phyloP scores from a whole-genome alignment of 2,113 vertebrate genomes.

The Arothron firmamentum region DNA sequence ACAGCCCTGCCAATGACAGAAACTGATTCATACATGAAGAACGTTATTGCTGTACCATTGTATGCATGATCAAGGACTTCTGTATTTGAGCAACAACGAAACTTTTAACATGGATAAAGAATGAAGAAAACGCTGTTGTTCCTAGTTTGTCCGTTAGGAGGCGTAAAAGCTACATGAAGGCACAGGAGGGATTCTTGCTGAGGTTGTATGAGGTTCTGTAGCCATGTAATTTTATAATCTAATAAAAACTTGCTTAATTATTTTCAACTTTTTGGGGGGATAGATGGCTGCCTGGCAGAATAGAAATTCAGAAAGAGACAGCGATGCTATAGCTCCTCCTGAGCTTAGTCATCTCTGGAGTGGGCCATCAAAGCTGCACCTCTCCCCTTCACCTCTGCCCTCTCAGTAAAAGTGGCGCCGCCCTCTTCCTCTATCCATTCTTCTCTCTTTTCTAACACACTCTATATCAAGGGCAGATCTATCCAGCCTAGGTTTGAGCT shows the following conservation, averaged over 20 bases:
- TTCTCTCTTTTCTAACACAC: conserved; percentile 29
- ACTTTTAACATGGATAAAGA: neutral
- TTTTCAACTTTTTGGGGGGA: conserved; percentile 1
- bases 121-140: conserved; percentile 1
- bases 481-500: neutral
- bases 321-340: conserved; percentile 28
- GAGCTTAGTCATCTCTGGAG: conserved; percentile 31
- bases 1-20: conserved; percentile 2
- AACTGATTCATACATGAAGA: neutral
- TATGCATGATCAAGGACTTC: neutral
- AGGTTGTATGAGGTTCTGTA: neutral
- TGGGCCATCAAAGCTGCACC: conserved; percentile 60
- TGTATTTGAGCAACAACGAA: neutral
- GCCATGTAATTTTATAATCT: neutral
- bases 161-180: conserved; percentile 16
- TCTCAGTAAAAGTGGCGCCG: conserved; percentile 34
- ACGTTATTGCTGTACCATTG: neutral
- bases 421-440: conserved; percentile 50
- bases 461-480: conserved; percentile 42
- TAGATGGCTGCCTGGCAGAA: conserved; percentile 14
- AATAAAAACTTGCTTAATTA: no score
- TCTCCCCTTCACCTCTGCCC: conserved; percentile 57
- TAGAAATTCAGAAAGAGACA: conserved; percentile 48
- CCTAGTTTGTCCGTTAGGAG: conserved; percentile 44
- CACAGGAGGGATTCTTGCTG: neutral